Conservation (phyloP, 2,888 invertebrate genomes). For the Petrophora chlorosata region DNA sequence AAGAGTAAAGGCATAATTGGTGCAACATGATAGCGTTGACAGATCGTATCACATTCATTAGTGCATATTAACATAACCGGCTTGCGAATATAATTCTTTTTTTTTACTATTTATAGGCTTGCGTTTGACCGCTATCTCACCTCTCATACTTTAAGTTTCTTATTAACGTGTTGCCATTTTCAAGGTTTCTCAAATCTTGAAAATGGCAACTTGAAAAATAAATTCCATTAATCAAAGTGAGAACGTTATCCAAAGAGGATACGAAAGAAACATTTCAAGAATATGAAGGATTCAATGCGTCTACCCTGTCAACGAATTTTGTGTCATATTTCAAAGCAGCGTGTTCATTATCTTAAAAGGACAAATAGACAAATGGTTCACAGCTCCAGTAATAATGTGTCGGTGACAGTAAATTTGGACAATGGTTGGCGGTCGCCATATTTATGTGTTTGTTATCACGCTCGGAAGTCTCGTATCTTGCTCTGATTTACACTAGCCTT, state of each 20-base stretch:
- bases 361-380: constrained; percentile 35
- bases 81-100: constrained; percentile 31
- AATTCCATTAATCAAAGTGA: no score
- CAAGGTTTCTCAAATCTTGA: no score
- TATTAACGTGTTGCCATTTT: no score
- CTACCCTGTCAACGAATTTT: constrained; percentile 2
- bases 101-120: no score
- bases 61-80: constrained; percentile 44
- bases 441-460: constrained; percentile 79
- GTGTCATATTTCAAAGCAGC: constrained; percentile 15
- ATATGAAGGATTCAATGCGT: not conserved
- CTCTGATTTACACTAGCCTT: constrained; percentile 68
- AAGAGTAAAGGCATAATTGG: constrained; percentile 38
- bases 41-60: constrained; percentile 46
- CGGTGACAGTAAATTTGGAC: constrained; percentile 68
- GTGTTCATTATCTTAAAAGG: constrained; percentile 25
- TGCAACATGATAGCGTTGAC: constrained; percentile 39
- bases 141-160: constrained; percentile 30
- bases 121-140: no score
- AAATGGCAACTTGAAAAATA: no score
- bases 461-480: constrained; percentile 68
- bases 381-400: constrained; percentile 54
- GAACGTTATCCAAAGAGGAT: no score
- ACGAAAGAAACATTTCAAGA: no score
- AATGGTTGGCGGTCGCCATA: constrained; percentile 68